A percentile compares a stretch with the other conserved stretches of the same genome.
phyloP scores from a whole-genome alignment of 2,888 invertebrate genomes.

The Acrocyrtus sp. region DNA sequence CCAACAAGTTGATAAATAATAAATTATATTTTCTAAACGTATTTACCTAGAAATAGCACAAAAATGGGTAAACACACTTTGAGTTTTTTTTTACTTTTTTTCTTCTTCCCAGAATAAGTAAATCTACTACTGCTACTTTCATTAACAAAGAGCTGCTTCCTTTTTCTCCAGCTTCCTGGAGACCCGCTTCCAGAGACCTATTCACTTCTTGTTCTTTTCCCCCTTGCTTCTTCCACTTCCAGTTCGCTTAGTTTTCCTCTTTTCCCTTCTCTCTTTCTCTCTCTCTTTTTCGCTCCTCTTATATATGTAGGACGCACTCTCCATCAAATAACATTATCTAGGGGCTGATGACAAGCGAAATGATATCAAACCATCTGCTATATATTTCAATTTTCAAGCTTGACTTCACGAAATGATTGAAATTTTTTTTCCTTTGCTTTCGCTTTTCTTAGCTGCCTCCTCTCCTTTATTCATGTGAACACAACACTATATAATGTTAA shows the following conservation, averaged over 20 bases:
- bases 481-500: conserved; percentile 14
- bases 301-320: conserved; percentile 39
- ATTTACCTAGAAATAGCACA: too few relatives aligned
- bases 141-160: conserved; percentile 48
- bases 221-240: too few relatives aligned
- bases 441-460: conserved; percentile 35
- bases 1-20: too few relatives aligned
- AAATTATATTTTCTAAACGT: too few relatives aligned
- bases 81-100: neutral
- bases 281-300: conserved; percentile 28
- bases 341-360: conserved; percentile 64
- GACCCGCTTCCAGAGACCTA: too few relatives aligned
- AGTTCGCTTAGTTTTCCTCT: conserved; percentile 10
- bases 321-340: conserved; percentile 64
- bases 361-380: conserved; percentile 64
- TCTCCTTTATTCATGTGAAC: conserved; percentile 10
- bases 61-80: too few relatives aligned
- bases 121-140: conserved; percentile 17
- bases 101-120: neutral
- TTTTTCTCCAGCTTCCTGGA: conserved; percentile 48
- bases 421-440: conserved; percentile 62
- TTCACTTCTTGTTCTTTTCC: conserved; percentile 23
- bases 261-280: conserved; percentile 11
- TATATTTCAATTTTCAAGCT: conserved; percentile 64
- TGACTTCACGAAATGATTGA: conserved; percentile 64